A percentile compares a stretch with the other conserved stretches of the same genome.
These are phyloP conservation scores for Meloidogyne chitwoodi DNA, from an alignment of 1,140 invertebrate genomes.

Conservation along the genomic window DNA sequence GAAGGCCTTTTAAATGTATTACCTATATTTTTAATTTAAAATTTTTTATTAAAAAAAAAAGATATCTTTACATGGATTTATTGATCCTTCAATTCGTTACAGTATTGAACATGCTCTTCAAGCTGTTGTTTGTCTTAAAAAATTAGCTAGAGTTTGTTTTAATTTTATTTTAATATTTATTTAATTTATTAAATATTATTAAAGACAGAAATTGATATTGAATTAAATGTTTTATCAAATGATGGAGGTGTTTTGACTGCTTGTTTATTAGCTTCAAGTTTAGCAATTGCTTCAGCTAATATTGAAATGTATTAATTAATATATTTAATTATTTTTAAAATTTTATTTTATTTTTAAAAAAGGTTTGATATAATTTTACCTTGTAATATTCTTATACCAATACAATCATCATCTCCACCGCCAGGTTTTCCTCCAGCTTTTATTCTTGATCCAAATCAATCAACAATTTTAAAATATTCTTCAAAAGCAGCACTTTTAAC, in stretches of 20 bases:
- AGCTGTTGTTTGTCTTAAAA: conserved; percentile 33
- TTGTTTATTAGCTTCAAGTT: conserved; percentile 27
- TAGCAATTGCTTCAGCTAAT: conserved; percentile 34
- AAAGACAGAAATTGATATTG: conserved; percentile 41
- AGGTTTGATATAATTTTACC: conserved; percentile 36
- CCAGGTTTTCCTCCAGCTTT: neutral
- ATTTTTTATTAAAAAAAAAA: neutral
- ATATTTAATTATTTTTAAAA: neutral
- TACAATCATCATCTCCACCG: neutral
- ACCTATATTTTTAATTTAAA: neutral
- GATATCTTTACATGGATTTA: conserved; percentile 11
- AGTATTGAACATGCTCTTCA: conserved; percentile 22
- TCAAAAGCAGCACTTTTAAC: conserved; percentile 6
- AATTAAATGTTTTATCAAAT: conserved; percentile 40
- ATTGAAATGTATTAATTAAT: conserved; percentile 27
- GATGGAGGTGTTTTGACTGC: conserved; percentile 40
- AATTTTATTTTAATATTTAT: neutral
- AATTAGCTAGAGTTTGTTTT: conserved; percentile 21
- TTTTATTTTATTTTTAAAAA: conserved; percentile 11
- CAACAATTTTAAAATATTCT: conserved; percentile 8
- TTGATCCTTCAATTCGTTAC: conserved; percentile 19
- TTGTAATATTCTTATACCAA: conserved; percentile 25
- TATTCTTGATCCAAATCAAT: conserved; percentile 3
- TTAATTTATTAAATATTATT: neutral
- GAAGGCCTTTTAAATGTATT: neutral